These are phyloP conservation scores for Coranthus polyacanthus DNA, from an alignment of 2,797 vertebrate genomes.

Conservation along the genomic window DNA sequence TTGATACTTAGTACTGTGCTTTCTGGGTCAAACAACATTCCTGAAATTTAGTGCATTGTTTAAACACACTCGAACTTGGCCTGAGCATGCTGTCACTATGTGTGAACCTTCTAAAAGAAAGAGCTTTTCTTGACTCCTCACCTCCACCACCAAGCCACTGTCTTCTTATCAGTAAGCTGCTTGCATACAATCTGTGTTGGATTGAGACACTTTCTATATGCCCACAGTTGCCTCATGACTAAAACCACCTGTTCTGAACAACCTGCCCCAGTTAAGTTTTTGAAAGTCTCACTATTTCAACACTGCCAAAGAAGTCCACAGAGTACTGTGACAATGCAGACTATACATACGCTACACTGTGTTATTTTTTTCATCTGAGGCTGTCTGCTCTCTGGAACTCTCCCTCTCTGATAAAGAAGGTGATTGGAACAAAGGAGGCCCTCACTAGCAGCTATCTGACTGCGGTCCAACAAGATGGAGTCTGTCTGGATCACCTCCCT, in stretches of 20 bases:
- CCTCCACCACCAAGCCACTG: conserved; percentile 14
- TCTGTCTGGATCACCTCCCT: conserved; percentile 67
- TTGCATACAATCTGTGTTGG: conserved; percentile 29
- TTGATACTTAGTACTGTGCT: not conserved
- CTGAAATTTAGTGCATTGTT: conserved; percentile 26
- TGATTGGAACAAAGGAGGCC: conserved; percentile 58
- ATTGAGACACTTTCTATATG: conserved; percentile 39
- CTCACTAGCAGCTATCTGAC: conserved; percentile 68
- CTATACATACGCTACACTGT: not conserved
- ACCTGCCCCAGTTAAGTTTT: conserved; percentile 3
- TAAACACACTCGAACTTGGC: conserved; percentile 10
- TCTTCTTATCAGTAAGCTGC: conserved; percentile 38
- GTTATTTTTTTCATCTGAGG: not conserved
- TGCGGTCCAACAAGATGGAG: conserved; percentile 64
- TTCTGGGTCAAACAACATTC: conserved; percentile 5
- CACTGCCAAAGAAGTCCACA: not conserved
- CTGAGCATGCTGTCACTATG: not conserved
- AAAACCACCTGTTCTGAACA: conserved; percentile 40
- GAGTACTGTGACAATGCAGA: conserved; percentile 14
- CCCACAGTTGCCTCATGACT: conserved; percentile 34
- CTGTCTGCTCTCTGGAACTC: conserved; percentile 9
- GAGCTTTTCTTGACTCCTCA: conserved; percentile 36
- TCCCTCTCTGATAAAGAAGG: conserved; percentile 35
- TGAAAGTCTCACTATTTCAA: not conserved
- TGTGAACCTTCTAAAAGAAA: conserved; percentile 32